Conservation (phyloP, 2,888 invertebrate species). For the Ctena decussata region DNA sequence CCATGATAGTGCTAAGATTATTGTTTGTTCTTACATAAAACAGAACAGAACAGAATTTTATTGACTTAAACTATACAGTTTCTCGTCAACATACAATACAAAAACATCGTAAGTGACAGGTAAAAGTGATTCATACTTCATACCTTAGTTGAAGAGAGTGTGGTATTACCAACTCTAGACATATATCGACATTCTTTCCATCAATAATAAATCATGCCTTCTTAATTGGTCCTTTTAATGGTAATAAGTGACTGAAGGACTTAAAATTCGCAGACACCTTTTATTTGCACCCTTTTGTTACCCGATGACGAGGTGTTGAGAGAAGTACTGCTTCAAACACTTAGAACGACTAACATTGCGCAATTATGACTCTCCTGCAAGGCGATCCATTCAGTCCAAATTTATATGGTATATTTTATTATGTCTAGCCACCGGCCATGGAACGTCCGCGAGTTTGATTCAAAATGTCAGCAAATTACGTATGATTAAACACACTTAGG, state of each 20-base stretch:
- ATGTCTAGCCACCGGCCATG: background rate
- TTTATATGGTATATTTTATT: background rate
- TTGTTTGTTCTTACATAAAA: no score
- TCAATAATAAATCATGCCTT: background rate
- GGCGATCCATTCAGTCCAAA: background rate
- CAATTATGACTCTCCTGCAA: background rate
- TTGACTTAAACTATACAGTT: no score
- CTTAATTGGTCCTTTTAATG: background rate
- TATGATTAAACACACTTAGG: background rate
- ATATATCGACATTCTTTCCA: no score
- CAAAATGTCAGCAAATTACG: background rate
- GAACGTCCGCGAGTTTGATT: background rate
- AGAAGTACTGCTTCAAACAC: background rate
- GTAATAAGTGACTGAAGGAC: background rate
- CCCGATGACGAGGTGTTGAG: background rate
- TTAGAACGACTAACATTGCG: background rate
- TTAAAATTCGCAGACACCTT: background rate
- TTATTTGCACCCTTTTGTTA: background rate
- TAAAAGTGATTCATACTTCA: no score
- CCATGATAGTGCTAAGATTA: no score
- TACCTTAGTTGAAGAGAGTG: no score
- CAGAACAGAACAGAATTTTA: no score
- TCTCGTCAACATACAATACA: no score
- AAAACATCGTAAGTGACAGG: no score
- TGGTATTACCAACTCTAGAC: no score